A percentile compares a stretch with the other conserved stretches of the same genome.
Evolutionary conservation across 2,888 invertebrate species (phyloP).

Genomic region (Scrobipalpa atriplicella): DNA sequence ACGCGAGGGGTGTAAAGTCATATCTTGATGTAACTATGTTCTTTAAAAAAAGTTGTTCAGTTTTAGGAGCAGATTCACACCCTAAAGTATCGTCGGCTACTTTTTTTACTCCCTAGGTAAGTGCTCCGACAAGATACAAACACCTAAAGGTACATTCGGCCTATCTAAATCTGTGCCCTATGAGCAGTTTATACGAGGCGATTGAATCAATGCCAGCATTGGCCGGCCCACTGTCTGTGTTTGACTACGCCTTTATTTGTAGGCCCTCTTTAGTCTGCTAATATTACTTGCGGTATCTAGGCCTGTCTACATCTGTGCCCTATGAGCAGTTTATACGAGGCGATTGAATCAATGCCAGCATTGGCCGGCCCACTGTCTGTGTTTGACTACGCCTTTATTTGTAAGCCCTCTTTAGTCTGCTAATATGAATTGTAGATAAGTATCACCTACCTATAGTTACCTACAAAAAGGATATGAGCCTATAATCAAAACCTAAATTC

Average conservation of each 20-base stretch:
- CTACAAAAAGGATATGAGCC: not conserved
- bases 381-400: conserved; percentile 19
- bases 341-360: conserved; percentile 20
- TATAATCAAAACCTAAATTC: no score
- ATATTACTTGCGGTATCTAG: not conserved
- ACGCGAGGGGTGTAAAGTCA: no score
- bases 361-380: conserved; percentile 22
- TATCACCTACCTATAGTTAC: not conserved
- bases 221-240: conserved; percentile 24
- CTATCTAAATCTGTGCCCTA: not conserved
- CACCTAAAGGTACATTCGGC: no score
- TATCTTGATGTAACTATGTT: no score
- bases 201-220: conserved; percentile 19
- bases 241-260: conserved; percentile 17
- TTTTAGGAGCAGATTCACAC: no score
- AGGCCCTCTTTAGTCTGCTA: not conserved
- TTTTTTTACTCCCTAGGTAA: no score
- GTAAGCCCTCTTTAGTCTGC: not conserved
- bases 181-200: conserved; percentile 22
- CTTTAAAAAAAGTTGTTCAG: no score
- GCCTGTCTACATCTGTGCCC: not conserved
- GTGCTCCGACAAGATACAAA: no score
- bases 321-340: conserved; percentile 22
- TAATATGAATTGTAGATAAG: not conserved
- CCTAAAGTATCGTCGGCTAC: no score